These are phyloP conservation scores for Origma solitaria DNA, from an alignment of 2,113 vertebrate species.

Conservation along the genomic window DNA sequence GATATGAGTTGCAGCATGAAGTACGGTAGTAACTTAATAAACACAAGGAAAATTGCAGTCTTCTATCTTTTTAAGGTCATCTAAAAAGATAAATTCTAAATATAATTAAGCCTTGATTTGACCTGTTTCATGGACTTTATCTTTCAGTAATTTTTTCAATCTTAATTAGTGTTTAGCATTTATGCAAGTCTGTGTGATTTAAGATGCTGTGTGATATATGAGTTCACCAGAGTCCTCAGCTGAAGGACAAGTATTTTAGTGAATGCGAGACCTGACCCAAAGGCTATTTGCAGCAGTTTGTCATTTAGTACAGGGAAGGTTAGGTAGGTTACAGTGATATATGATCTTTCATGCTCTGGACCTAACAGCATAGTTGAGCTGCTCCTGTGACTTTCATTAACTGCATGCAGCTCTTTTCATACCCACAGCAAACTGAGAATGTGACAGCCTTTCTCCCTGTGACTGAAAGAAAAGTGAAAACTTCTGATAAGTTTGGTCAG, in stretches of 20 bases:
- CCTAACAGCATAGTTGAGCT: conserved; percentile 58
- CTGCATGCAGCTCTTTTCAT: conserved; percentile 46
- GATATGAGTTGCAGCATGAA: not conserved
- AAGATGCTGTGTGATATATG: conserved; percentile 58
- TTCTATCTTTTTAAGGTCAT: not conserved
- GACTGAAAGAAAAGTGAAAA: conserved; percentile 11
- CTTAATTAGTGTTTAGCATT: conserved; percentile 59
- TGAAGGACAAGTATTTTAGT: conserved; percentile 72
- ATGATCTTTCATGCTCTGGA: conserved; percentile 64
- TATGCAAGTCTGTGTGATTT: conserved; percentile 49
- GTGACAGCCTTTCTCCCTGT: not conserved
- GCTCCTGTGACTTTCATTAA: conserved; percentile 62
- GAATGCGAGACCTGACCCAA: conserved; percentile 62
- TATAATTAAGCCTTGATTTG: conserved; percentile 23
- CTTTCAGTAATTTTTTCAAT: conserved; percentile 3
- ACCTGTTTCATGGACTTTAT: conserved; percentile 34
- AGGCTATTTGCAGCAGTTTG: conserved; percentile 76
- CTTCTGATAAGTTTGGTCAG: not conserved
- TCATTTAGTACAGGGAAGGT: conserved; percentile 77
- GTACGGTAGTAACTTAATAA: not conserved
- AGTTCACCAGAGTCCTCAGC: conserved; percentile 58
- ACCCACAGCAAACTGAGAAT: not conserved
- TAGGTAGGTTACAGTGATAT: conserved; percentile 67
- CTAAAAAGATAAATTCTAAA: conserved; percentile 38
- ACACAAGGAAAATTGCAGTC: not conserved